These are phyloP conservation scores for Asobara japonica DNA, from an alignment of 1,140 invertebrate genomes.

Conservation along the genomic window DNA sequence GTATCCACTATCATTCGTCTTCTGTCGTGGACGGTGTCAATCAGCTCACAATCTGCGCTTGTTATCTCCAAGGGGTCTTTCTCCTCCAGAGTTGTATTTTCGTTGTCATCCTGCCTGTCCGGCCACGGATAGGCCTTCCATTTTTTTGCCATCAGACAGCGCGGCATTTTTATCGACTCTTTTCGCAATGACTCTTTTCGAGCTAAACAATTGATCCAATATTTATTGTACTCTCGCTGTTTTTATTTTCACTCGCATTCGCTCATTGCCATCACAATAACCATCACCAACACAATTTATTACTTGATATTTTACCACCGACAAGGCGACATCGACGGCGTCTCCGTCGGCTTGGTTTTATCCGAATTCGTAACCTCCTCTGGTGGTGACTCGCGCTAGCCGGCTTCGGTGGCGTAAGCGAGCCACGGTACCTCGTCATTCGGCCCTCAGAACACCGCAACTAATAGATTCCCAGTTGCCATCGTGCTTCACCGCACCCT, in stretches of 20 bases:
- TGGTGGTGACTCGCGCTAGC: constrained; percentile 35
- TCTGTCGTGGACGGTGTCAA: constrained; percentile 38
- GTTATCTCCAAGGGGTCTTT: constrained; percentile 26
- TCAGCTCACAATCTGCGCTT: constrained; percentile 22
- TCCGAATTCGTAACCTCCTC: constrained; percentile 42
- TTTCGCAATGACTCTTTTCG: no score
- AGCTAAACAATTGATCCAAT: no score
- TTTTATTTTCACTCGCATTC: neutral
- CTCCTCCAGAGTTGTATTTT: constrained; percentile 3
- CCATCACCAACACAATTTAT: neutral
- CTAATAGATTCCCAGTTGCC: constrained; percentile 32
- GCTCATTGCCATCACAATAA: neutral
- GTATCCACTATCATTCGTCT: constrained; percentile 58
- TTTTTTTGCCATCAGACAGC: constrained; percentile 90
- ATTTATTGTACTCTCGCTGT: neutral
- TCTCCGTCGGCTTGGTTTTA: constrained; percentile 43
- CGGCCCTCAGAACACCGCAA: constrained; percentile 36
- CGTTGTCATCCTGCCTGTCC: constrained; percentile 71
- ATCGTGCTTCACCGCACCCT: neutral
- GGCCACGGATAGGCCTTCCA: constrained; percentile 87
- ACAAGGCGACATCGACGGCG: constrained; percentile 35
- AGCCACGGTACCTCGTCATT: constrained; percentile 41
- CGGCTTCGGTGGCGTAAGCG: constrained; percentile 40
- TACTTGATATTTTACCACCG: constrained; percentile 6
- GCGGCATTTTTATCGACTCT: constrained; percentile 72